phyloP scores from a whole-genome alignment of 2,888 invertebrate genomes.

The Amorpha juglandis region DNA sequence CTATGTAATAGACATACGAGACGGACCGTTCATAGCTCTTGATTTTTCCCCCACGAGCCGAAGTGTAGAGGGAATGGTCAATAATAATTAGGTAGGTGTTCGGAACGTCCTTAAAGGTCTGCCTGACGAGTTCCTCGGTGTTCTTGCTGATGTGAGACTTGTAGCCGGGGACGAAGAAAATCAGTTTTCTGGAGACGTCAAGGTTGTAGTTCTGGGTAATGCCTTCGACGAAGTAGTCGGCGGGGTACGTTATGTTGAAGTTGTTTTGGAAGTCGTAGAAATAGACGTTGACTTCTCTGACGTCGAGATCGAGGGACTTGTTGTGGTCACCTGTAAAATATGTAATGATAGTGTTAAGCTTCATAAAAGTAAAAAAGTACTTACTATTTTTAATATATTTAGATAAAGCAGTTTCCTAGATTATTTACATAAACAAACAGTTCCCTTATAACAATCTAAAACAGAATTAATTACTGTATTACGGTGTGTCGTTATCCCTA shows the following conservation, averaged over 20 bases:
- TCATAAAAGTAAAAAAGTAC: too few species aligned
- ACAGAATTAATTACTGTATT: background rate
- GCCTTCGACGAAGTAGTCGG: constrained; percentile 58
- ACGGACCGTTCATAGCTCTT: constrained; percentile 75
- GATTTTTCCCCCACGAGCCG: constrained; percentile 59
- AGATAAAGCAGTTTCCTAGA: too few species aligned
- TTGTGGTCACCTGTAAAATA: constrained; percentile 69
- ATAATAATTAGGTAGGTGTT: constrained; percentile 71
- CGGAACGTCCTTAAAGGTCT: constrained; percentile 65
- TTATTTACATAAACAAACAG: too few species aligned
- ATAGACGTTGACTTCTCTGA: constrained; percentile 64
- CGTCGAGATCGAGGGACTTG: constrained; percentile 57
- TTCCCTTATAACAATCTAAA: too few species aligned
- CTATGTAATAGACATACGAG: constrained; percentile 63
- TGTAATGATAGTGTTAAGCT: background rate
- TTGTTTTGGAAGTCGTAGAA: constrained; percentile 77
- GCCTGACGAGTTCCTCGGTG: constrained; percentile 66
- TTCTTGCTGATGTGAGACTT: constrained; percentile 70
- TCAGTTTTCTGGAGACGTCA: constrained; percentile 63
- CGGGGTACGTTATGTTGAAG: constrained; percentile 61
- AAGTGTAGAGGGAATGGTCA: constrained; percentile 73
- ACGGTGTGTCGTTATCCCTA: too few species aligned
- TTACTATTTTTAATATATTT: too few species aligned
- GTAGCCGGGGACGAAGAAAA: constrained; percentile 76
- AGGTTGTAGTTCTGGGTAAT: constrained; percentile 63